These are phyloP conservation scores for Nephrotoma flavescens DNA, from an alignment of 2,888 invertebrate species.

Conservation along the genomic window DNA sequence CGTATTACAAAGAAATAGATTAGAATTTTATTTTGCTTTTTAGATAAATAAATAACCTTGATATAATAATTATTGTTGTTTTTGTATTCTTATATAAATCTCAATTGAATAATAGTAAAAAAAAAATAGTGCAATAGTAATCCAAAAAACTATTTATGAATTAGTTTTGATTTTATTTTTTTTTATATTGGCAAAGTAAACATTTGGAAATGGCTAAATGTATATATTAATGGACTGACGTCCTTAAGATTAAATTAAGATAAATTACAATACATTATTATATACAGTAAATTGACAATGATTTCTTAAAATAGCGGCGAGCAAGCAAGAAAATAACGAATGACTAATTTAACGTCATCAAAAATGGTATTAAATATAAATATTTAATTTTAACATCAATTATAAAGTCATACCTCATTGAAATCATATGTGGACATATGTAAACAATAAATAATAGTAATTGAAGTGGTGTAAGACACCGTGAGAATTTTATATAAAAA, in stretches of 20 bases:
- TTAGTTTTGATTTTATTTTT: background rate
- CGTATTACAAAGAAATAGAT: background rate
- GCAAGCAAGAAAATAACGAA: background rate
- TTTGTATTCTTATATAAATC: background rate
- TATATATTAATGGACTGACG: background rate
- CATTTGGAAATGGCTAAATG: background rate
- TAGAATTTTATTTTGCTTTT: background rate
- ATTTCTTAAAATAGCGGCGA: background rate
- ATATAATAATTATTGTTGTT: background rate
- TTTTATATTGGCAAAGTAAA: background rate
- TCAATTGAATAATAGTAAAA: background rate
- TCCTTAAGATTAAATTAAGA: background rate
- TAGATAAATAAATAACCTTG: background rate
- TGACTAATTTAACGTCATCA: background rate
- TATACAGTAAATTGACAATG: background rate
- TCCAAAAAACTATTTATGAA: background rate
- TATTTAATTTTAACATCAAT: background rate
- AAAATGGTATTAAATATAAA: background rate
- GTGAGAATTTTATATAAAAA: background rate
- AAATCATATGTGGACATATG: background rate
- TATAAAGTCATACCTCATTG: background rate
- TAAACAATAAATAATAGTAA: background rate
- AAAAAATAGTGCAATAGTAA: background rate
- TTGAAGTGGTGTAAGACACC: background rate
- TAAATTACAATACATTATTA: background rate